Evolutionary conservation across 2,888 invertebrate species (phyloP).

Genomic region (Acanthacorydalis orientalis): DNA sequence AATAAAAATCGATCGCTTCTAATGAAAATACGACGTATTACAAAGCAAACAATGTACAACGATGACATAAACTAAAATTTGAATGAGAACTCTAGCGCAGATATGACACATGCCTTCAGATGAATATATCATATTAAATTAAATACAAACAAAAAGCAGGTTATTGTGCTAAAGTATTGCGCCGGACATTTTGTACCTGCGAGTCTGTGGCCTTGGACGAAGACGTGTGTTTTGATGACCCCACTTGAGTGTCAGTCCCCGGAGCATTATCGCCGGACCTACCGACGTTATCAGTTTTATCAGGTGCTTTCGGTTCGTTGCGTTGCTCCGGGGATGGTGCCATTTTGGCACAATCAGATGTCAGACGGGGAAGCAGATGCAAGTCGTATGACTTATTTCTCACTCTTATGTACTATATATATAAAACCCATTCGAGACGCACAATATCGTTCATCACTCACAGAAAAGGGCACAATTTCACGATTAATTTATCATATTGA

Average conservation of each 20-base stretch:
- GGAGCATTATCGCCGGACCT: conserved; percentile 23
- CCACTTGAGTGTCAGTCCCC: conserved; percentile 28
- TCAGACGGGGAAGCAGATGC: conserved; percentile 1
- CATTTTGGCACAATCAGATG: conserved; percentile 35
- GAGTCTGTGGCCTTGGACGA: conserved; percentile 3
- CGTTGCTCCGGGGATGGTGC: conserved; percentile 64
- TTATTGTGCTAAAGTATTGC: neutral
- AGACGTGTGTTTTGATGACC: conserved; percentile 12
- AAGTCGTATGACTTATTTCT: neutral
- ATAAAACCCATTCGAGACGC: neutral
- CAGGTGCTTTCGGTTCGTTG: conserved; percentile 58
- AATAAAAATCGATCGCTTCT: neutral
- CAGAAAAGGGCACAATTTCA: conserved; percentile 1
- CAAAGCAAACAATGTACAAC: too few species aligned
- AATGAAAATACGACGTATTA: neutral
- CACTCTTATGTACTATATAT: neutral
- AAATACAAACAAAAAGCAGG: neutral
- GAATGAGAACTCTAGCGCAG: neutral
- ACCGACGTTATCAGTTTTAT: conserved; percentile 41
- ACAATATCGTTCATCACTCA: neutral
- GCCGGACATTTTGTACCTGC: conserved; percentile 5
- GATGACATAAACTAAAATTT: neutral
- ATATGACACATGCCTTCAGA: neutral
- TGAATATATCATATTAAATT: neutral
- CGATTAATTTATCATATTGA: neutral